Conservation (phyloP, 1,140 invertebrate species). For the Aphaenogaster floridana region DNA sequence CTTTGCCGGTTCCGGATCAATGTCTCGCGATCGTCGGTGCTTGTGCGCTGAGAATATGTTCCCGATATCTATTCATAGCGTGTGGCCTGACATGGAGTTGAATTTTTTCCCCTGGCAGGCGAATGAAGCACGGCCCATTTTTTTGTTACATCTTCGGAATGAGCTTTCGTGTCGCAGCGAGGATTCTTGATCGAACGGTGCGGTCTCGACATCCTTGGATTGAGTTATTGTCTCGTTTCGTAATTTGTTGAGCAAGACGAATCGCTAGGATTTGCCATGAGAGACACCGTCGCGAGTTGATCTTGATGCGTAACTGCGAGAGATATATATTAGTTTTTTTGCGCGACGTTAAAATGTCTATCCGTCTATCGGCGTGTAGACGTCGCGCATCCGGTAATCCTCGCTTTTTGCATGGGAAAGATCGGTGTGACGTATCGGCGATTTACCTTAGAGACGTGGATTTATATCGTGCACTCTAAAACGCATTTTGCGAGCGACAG, state of each 20-base stretch:
- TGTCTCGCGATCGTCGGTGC: slow-evolving; percentile 18
- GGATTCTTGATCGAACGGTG: slow-evolving; percentile 21
- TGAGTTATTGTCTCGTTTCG: slow-evolving; percentile 18
- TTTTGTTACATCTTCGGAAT: slow-evolving; percentile 9
- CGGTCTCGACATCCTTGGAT: background rate
- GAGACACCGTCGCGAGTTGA: background rate
- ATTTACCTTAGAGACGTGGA: slow-evolving; percentile 37
- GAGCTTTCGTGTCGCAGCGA: background rate
- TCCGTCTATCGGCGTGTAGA: slow-evolving; percentile 12
- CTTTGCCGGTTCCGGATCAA: background rate
- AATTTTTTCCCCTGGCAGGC: background rate
- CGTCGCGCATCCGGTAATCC: slow-evolving; percentile 12
- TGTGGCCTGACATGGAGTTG: background rate
- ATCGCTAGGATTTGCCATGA: background rate
- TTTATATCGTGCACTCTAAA: slow-evolving; percentile 27
- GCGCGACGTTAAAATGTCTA: background rate
- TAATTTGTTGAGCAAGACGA: slow-evolving; percentile 39
- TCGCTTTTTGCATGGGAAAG: slow-evolving; percentile 27
- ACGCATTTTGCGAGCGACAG: slow-evolving; percentile 16
- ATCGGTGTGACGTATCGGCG: slow-evolving; percentile 8
- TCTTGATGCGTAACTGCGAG: background rate
- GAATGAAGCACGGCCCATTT: background rate
- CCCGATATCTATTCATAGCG: slow-evolving; percentile 53
- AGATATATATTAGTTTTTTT: slow-evolving; percentile 28
- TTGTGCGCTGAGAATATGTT: slow-evolving; percentile 2